A percentile compares a stretch with the other conserved stretches of the same genome.
phyloP scores from a whole-genome alignment of 1,140 invertebrate species.

The Eriocheir sinensis region DNA sequence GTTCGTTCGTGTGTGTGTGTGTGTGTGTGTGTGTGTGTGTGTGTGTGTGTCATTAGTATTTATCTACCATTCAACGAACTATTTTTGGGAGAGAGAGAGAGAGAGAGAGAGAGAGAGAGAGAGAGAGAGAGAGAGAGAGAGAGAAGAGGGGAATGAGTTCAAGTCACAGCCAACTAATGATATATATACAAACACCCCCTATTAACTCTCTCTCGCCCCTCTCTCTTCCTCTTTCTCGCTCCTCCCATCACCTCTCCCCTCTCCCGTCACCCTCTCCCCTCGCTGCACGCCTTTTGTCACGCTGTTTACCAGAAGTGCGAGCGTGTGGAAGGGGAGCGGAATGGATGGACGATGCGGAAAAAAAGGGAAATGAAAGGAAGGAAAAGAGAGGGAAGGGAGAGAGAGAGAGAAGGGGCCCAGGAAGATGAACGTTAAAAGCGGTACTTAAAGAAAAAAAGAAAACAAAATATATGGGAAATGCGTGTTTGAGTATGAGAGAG shows the following conservation, averaged over 20 bases:
- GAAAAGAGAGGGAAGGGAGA: not conserved
- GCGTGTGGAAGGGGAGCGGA: not conserved
- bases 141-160: not conserved
- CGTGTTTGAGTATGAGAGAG: too few species aligned
- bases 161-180: too few species aligned
- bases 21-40: conserved; percentile 45
- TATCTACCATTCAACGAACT: too few species aligned
- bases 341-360: not conserved
- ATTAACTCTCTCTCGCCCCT: too few species aligned
- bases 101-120: not conserved
- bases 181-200: too few species aligned
- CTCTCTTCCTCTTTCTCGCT: too few species aligned
- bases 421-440: too few species aligned
- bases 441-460: not conserved
- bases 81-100: not conserved
- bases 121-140: not conserved
- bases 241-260: too few species aligned
- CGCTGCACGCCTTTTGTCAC: too few species aligned
- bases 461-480: not conserved
- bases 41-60: not conserved
- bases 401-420: not conserved
- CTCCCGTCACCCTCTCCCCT: too few species aligned
- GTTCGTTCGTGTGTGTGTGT: not conserved
- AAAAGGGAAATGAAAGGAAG: not conserved
- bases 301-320: too few species aligned